Evolutionary conservation across 2,113 vertebrate species (phyloP).

Genomic region (Semicossyphus pulcher): DNA sequence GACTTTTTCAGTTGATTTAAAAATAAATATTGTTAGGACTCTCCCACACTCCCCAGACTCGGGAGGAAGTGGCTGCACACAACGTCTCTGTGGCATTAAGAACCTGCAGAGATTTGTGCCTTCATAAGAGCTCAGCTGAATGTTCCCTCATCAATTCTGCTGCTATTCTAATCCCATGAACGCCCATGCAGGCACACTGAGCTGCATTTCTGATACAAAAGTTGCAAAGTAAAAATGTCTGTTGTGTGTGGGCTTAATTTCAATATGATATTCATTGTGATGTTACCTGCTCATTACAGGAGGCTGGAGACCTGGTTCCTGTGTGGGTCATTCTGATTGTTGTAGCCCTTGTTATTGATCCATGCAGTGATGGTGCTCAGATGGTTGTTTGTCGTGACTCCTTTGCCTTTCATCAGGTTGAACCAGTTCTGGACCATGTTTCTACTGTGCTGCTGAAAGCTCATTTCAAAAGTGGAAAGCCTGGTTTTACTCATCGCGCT

Average conservation of each 20-base stretch:
- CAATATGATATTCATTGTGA: neutral
- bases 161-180: no score
- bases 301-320: neutral
- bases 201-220: no score
- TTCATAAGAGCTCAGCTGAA: no score
- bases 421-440: slow-evolving; percentile 18
- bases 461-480: neutral
- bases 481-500: neutral
- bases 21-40: no score
- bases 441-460: slow-evolving; percentile 4
- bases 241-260: neutral
- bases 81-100: no score
- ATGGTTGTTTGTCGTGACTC: neutral
- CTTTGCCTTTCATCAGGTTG: neutral
- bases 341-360: slow-evolving; percentile 14
- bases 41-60: no score
- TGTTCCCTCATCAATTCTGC: no score
- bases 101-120: no score
- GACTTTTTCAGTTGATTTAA: no score
- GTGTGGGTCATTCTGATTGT: slow-evolving; percentile 12
- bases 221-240: no score
- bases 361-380: accelerated
- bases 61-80: no score
- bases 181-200: no score
- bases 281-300: neutral